phyloP scores from a whole-genome alignment of 2,888 invertebrate genomes.

The Lasioglossum morio region DNA sequence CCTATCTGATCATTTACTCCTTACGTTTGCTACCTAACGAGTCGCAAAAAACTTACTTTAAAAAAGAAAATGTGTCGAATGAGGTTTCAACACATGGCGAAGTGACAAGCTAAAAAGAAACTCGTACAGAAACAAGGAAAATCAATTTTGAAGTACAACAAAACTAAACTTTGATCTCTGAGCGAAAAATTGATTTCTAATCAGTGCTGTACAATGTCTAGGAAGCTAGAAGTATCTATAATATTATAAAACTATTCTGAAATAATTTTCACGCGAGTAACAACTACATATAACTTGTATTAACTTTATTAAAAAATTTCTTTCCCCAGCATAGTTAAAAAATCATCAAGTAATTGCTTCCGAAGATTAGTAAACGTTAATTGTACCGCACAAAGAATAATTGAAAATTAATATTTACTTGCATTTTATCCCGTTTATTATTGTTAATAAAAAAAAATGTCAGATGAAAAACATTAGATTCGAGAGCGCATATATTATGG shows the following conservation, averaged over 20 bases:
- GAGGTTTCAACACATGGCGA: slow-evolving; percentile 15
- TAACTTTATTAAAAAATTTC: background rate
- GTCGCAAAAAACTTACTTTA: slow-evolving; percentile 43
- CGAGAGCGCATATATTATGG: background rate
- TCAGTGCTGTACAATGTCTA: slow-evolving; percentile 53
- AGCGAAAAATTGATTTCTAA: slow-evolving; percentile 37
- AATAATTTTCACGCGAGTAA: background rate
- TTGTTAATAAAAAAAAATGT: background rate
- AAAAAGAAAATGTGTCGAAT: slow-evolving; percentile 13
- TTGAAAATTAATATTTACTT: background rate
- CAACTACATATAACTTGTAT: background rate
- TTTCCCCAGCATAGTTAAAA: background rate
- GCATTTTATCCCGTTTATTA: background rate
- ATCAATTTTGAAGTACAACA: slow-evolving; percentile 7
- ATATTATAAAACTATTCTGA: background rate
- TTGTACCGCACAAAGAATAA: background rate
- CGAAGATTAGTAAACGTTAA: background rate
- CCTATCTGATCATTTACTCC: slow-evolving; percentile 35
- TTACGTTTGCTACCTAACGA: slow-evolving; percentile 50
- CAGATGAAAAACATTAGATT: background rate
- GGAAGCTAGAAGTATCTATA: background rate
- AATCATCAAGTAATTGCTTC: background rate
- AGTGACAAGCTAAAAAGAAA: slow-evolving; percentile 32
- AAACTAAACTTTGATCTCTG: slow-evolving; percentile 7
- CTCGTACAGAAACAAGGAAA: slow-evolving; percentile 11